Percentiles rank a stretch among this genome's conserved stretches.
Conservation (phyloP, 2,888 invertebrate species). For the Maniola hyperantus region DNA sequence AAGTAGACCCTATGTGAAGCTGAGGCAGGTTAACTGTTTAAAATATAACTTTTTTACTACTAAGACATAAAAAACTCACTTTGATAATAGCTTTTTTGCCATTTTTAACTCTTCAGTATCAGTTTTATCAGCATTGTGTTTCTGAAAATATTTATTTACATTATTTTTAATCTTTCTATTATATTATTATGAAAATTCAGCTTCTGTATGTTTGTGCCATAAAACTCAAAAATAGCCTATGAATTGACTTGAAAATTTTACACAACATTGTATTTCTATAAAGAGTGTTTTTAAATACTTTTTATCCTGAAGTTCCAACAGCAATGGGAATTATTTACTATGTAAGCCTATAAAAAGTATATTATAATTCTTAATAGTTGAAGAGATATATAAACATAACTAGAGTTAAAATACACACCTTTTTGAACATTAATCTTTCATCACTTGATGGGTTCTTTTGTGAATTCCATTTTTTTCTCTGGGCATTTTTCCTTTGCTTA, state of each 20-base stretch:
- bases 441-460: slow-evolving; percentile 70
- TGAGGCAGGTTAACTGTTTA: too few species aligned
- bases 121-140: slow-evolving; percentile 64
- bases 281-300: too few species aligned
- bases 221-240: too few species aligned
- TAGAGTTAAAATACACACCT: slow-evolving; percentile 45
- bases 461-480: slow-evolving; percentile 79
- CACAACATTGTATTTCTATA: too few species aligned
- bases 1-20: too few species aligned
- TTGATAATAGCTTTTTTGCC: slow-evolving; percentile 64
- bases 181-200: neutral
- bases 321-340: too few species aligned
- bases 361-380: too few species aligned
- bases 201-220: too few species aligned
- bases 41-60: neutral
- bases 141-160: slow-evolving; percentile 51
- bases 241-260: too few species aligned
- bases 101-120: slow-evolving; percentile 63
- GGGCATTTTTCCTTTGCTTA: slow-evolving; percentile 82
- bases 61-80: slow-evolving; percentile 48
- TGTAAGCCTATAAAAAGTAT: too few species aligned
- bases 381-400: too few species aligned
- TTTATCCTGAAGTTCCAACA: too few species aligned
- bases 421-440: slow-evolving; percentile 65
- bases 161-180: slow-evolving; percentile 11